Evolutionary conservation across 2,797 vertebrate species (phyloP).

Genomic region (Aselliscus stoliczkanus): DNA sequence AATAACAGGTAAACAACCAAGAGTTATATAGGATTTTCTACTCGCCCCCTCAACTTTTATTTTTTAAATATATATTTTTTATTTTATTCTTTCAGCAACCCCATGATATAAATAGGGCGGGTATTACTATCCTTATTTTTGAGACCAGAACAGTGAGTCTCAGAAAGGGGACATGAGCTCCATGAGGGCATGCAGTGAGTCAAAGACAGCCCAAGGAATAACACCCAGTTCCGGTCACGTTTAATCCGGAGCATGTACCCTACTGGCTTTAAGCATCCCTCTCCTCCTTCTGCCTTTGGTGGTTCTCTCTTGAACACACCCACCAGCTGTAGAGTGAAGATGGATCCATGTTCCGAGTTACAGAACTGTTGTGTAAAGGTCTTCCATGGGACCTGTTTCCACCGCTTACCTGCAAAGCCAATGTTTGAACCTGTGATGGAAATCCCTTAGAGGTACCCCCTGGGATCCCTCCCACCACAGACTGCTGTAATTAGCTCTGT

Average conservation of each 20-base stretch:
- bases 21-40: constrained; percentile 1
- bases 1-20: neutral
- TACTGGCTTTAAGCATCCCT: neutral
- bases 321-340: neutral
- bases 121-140: neutral
- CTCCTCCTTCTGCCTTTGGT: neutral
- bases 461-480: neutral
- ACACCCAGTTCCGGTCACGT: neutral
- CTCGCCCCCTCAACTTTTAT: neutral
- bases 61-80: neutral
- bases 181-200: neutral
- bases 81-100: constrained; percentile 31
- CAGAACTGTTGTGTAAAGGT: constrained; percentile 6
- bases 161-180: neutral
- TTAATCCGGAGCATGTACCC: neutral
- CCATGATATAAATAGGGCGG: neutral
- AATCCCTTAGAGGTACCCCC: neutral
- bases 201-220: neutral
- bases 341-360: neutral
- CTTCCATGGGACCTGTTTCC: neutral
- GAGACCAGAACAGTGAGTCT: neutral
- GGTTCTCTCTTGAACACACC: neutral
- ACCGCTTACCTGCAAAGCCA: neutral
- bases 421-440: neutral
- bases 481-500: constrained; percentile 48